Base-by-base conservation (phyloP, 2,888 invertebrate species). In the Xanthia icteritia region DNA sequence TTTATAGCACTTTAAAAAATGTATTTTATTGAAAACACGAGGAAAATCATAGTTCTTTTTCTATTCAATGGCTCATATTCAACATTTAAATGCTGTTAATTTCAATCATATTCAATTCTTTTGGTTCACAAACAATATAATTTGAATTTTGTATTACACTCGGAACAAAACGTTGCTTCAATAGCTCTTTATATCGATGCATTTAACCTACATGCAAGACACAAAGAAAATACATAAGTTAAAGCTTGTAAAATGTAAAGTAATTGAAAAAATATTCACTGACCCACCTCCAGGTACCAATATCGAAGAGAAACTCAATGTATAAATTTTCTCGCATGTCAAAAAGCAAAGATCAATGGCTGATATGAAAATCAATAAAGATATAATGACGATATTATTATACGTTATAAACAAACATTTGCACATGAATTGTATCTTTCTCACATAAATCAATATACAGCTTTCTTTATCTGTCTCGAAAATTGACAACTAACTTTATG, bases 1-100 rank as follows among this genome's bases (percentile, higher is more conserved):
- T 92, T 90, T 91, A 91, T 87, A 75, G 88, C 85, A 88, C 87
- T 88, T 89, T 90, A 89, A 92, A 91, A 89, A 86, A 85, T 86
- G 77, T 87, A 88, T 87, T 90, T 92, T 92, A 92, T 91, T 89
- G 79, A 84, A 89, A 81, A 89, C 82, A 85, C 76, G 86, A 87
- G 87, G 86, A 88, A 87, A 88, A 86, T 87, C 80, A 84, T 83
- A 78, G 79, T 84, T 84, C 73, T 87, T 88, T 88, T 87, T 85
- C 82, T 83, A 89, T 88, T 86, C 84, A 83, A 89, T 81, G 78
- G 71, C 69, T 76, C 65, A 65, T 87, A 84, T 77, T 66, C 73
- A 77, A 72, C 42, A 84, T 76, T 80, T 77, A 78, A 51, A 69
- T 76, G 73, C 56, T 70, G 76, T 86, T 87, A 86, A 84, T 80